These are phyloP conservation scores for Peromyscus maniculatus DNA, from an alignment of 2,113 vertebrate species.

Conservation along the genomic window DNA sequence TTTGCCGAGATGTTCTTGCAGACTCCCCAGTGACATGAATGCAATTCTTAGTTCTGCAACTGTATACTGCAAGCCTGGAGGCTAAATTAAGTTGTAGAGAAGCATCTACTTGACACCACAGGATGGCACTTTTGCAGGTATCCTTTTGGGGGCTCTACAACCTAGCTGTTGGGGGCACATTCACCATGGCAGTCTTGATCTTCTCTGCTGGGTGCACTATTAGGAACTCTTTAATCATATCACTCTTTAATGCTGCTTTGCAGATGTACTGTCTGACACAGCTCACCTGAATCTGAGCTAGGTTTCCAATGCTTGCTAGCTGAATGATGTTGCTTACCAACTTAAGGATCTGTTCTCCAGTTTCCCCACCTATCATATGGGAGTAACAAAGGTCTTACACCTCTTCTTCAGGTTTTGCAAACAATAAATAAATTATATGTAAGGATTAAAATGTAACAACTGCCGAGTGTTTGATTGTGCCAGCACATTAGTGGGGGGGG, in stretches of 20 bases:
- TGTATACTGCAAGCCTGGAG: background rate
- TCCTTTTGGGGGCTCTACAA: background rate
- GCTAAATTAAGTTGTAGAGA: background rate
- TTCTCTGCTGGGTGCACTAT: background rate
- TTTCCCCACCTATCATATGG: background rate
- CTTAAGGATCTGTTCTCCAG: background rate
- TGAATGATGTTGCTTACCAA: background rate
- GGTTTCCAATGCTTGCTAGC: background rate
- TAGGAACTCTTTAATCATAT: background rate
- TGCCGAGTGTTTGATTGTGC: background rate
- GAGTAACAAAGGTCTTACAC: background rate
- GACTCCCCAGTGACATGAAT: background rate
- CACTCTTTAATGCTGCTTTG: background rate
- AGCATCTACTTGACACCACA: background rate
- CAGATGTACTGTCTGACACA: background rate
- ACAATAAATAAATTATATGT: background rate
- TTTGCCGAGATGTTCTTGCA: background rate
- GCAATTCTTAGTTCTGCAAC: background rate
- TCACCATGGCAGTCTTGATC: background rate
- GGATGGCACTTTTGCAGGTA: background rate
- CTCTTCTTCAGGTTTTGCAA: background rate
- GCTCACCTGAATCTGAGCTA: background rate
- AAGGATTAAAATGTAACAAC: conserved; percentile 3
- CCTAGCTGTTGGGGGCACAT: background rate
- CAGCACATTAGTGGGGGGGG: background rate